Base-by-base conservation (phyloP, 2,113 vertebrate genomes). In the Etheostoma cragini region DNA sequence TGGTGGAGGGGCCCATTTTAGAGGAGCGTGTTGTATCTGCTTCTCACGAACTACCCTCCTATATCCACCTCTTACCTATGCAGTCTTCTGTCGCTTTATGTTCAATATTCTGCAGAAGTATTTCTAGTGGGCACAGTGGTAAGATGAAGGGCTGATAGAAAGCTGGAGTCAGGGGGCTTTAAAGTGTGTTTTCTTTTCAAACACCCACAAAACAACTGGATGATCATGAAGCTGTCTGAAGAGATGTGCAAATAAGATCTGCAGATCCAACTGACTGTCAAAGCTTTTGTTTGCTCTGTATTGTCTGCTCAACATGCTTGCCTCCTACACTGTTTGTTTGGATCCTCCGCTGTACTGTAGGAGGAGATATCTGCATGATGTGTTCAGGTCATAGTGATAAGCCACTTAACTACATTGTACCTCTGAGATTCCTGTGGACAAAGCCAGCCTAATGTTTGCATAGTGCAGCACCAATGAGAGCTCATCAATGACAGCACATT, bases 301-400 rank as follows among this genome's bases (percentile, higher is more conserved):
- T 82, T 84, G 88, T 88, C 86, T 82, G 72, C 83, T 83, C 79
- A 88, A 90, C 86, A 84, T 83, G 84, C 84, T 78, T 5, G 26
- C 84, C 88, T 91, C 83, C 89, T 81, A 85, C 81, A 64, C 80
- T 83, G 82, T 90, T 89, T 87, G 85, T 88, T 88, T 83, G 80
- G 72, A 81, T 84, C 70, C 38, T 70, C 62, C 22, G 53, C 84
- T 65, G 19, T 70, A 30, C 56, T 73, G 80, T 83, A 83, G 90
- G 85, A 87, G 80, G 81, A 82, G 71, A 86, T 82, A 76, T 76
- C 72, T 75, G 66, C 76, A 58, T 60, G 79, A 70, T 80, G 72
- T 33, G 73, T 72, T 84, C 72, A 87, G 54, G 70, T 88, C 62
- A 76, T 76, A 64, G 74, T 13, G 52, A 82, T 76, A 80, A 85